These are phyloP conservation scores for Mola mola DNA, from an alignment of 2,113 vertebrate genomes.

Conservation along the genomic window DNA sequence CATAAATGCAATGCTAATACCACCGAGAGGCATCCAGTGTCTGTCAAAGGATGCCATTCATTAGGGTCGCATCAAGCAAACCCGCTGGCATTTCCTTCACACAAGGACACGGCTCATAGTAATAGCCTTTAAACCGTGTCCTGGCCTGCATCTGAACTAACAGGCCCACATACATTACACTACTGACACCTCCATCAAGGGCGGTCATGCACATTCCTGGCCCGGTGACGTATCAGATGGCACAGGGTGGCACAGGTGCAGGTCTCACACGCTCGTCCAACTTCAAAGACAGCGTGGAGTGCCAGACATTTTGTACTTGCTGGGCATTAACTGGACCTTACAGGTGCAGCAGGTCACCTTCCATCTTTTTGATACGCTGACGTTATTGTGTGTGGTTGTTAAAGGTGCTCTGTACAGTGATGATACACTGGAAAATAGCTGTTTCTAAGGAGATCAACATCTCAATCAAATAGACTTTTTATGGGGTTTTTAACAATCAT, in stretches of 20 bases:
- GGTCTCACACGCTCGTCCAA: not conserved
- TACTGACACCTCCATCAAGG: slow-evolving; percentile 34
- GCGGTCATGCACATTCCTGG: slow-evolving; percentile 50
- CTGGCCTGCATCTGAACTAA: slow-evolving; percentile 9
- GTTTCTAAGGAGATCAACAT: no score
- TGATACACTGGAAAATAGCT: no score
- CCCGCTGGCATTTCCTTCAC: slow-evolving; percentile 38
- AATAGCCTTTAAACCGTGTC: slow-evolving; percentile 30
- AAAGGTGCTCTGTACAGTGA: no score
- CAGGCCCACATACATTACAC: slow-evolving; percentile 12
- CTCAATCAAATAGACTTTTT: no score
- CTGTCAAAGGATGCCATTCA: slow-evolving; percentile 50
- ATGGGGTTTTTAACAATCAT: no score
- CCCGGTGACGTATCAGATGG: slow-evolving; percentile 41
- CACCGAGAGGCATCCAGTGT: slow-evolving; percentile 25
- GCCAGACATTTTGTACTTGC: not conserved
- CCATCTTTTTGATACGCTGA: no score
- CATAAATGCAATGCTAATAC: slow-evolving; percentile 38
- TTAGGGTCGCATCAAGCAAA: slow-evolving; percentile 27
- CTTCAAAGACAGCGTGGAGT: no score
- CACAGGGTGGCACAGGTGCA: slow-evolving; percentile 24
- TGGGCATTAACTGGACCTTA: not conserved
- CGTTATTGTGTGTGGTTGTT: no score
- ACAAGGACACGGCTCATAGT: slow-evolving; percentile 24
- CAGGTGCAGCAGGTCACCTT: not conserved